Conservation (phyloP, 2,113 vertebrate species). For the Procavia capensis region DNA sequence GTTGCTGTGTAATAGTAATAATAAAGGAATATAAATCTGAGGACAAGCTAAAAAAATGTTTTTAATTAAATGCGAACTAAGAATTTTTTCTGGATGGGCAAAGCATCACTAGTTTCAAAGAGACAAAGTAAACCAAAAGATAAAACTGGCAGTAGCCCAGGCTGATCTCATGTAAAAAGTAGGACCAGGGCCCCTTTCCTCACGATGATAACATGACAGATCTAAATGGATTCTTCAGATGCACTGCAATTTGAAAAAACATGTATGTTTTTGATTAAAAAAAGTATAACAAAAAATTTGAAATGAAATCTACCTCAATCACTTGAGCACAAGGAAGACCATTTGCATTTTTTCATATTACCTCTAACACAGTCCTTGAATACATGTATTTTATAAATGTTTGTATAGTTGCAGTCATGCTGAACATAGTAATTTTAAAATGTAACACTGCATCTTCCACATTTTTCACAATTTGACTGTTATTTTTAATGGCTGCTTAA, state of each 20-base stretch:
- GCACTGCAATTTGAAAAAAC: not conserved
- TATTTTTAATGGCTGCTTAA: constrained; percentile 38
- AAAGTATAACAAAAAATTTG: constrained; percentile 11
- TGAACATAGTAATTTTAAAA: not conserved
- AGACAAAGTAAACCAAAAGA: constrained; percentile 12
- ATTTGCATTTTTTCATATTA: constrained; percentile 13
- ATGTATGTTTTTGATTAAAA: not conserved
- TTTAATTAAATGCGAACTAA: constrained; percentile 52
- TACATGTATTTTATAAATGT: not conserved
- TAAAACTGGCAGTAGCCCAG: not conserved
- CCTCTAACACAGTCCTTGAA: not conserved
- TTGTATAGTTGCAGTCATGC: not conserved
- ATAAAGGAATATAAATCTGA: constrained; percentile 52
- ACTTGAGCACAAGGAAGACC: not conserved
- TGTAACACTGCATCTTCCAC: not conserved
- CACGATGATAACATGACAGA: not conserved
- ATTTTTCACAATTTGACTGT: constrained; percentile 46
- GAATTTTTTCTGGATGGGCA: constrained; percentile 14
- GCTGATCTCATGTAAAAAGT: not conserved
- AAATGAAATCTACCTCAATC: constrained; percentile 44
- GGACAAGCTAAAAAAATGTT: constrained; percentile 36
- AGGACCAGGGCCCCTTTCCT: not conserved
- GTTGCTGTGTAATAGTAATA: constrained; percentile 91
- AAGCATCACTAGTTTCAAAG: constrained; percentile 50
- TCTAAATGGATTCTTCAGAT: not conserved